These are phyloP conservation scores for Agelastica alni DNA, from an alignment of 2,888 invertebrate genomes.

Conservation along the genomic window DNA sequence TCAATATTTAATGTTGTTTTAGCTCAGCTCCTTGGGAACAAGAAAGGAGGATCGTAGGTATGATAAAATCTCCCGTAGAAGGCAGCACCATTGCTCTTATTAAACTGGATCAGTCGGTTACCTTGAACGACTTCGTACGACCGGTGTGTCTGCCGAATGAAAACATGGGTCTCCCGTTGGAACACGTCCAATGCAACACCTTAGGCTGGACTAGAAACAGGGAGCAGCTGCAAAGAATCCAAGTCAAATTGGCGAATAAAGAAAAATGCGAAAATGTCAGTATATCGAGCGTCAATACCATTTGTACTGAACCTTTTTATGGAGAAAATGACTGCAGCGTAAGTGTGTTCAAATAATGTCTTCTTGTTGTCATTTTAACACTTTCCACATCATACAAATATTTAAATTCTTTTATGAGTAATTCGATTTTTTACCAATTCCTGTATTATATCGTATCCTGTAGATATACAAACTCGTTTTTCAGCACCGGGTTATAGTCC, in stretches of 20 bases:
- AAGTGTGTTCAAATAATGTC: no score
- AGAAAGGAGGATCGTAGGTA: slow-evolving; percentile 79
- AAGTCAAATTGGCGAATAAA: slow-evolving; percentile 76
- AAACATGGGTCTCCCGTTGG: slow-evolving; percentile 51
- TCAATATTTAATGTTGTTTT: slow-evolving; percentile 12
- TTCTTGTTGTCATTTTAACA: no score
- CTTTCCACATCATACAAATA: no score
- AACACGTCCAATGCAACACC: slow-evolving; percentile 71
- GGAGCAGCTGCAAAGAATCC: slow-evolving; percentile 80
- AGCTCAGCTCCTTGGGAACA: slow-evolving; percentile 88
- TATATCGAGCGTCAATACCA: slow-evolving; percentile 79
- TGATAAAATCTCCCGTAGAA: slow-evolving; percentile 85
- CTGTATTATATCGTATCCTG: no score
- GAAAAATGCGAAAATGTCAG: slow-evolving; percentile 84
- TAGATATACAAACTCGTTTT: no score
- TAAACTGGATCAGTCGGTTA: slow-evolving; percentile 75
- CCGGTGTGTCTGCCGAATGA: slow-evolving; percentile 79
- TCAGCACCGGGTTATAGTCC: no score
- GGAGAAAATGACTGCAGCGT: slow-evolving; percentile 83
- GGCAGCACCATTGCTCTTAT: slow-evolving; percentile 84
- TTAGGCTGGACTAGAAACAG: slow-evolving; percentile 85
- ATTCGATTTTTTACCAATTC: no score
- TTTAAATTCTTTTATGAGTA: no score
- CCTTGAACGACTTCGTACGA: slow-evolving; percentile 80
- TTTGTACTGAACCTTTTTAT: slow-evolving; percentile 81